Conservation (phyloP, 2,888 invertebrate genomes). For the Tetragonisca angustula region DNA sequence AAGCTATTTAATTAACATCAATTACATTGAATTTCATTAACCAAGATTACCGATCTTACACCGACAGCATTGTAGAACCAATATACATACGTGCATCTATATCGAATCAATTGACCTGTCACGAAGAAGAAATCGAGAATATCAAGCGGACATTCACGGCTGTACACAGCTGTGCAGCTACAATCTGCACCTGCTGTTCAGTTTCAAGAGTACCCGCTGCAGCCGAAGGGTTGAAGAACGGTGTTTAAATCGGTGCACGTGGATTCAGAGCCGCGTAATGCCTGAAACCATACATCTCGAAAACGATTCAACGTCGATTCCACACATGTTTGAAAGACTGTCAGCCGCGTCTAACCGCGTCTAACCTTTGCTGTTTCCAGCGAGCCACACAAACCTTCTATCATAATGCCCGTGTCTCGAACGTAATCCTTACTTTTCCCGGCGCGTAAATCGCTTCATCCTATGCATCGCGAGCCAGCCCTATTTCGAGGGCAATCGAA, state of each 20-base stretch:
- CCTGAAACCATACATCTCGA: background rate
- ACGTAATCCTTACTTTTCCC: slow-evolving; percentile 21
- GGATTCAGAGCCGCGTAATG: background rate
- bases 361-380: slow-evolving; percentile 17
- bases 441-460: background rate
- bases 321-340: background rate
- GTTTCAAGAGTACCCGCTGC: background rate
- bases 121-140: too few species aligned
- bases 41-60: background rate
- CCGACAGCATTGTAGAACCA: too few species aligned
- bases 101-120: too few species aligned
- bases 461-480: background rate
- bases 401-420: background rate
- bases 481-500: background rate
- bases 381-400: slow-evolving; percentile 9
- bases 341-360: background rate
- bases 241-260: background rate
- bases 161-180: too few species aligned
- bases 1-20: background rate
- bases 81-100: too few species aligned
- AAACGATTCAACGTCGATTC: background rate
- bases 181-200: too few species aligned
- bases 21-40: background rate
- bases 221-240: background rate
- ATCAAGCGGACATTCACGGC: too few species aligned